These are phyloP conservation scores for Coranthus polyacanthus DNA, from an alignment of 2,797 vertebrate genomes.

Conservation along the genomic window DNA sequence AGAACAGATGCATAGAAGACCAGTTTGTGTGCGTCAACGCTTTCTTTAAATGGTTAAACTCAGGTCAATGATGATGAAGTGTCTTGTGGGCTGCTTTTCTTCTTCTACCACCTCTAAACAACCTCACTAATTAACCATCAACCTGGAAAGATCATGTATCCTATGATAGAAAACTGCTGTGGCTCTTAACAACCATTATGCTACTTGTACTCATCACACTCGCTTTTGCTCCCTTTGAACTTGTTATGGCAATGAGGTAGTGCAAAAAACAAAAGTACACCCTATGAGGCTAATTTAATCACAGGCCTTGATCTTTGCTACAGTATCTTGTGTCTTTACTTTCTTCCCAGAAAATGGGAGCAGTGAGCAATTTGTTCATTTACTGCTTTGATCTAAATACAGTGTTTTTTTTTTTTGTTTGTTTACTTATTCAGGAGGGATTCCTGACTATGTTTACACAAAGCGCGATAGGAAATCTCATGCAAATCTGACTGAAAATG, in stretches of 20 bases:
- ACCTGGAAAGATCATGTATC: background rate
- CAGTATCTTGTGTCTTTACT: conserved; percentile 75
- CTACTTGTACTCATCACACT: conserved; percentile 41
- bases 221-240: conserved; percentile 26
- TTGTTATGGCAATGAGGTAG: conserved; percentile 76
- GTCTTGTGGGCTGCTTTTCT: conserved; percentile 31
- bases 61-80: conserved; percentile 3
- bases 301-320: conserved; percentile 79
- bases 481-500: background rate
- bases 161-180: conserved; percentile 32
- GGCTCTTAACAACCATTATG: conserved; percentile 32
- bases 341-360: conserved; percentile 40
- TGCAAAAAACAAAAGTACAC: conserved; percentile 46
- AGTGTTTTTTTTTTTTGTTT: conserved; percentile 13
- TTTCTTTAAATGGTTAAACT: conserved; percentile 5
- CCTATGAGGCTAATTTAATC: conserved; percentile 54
- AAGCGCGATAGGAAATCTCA: conserved; percentile 10
- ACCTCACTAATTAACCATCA: conserved; percentile 3
- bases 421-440: conserved; percentile 2
- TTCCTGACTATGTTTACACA: conserved; percentile 24
- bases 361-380: conserved; percentile 41
- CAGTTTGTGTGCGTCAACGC: conserved; percentile 1
- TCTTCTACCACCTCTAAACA: background rate
- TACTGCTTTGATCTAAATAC: conserved; percentile 31
- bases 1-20: conserved; percentile 43